Percentiles rank a stretch among this genome's conserved stretches.
These are phyloP conservation scores for Monochamus alternatus DNA, from an alignment of 2,888 invertebrate species.

Conservation along the genomic window DNA sequence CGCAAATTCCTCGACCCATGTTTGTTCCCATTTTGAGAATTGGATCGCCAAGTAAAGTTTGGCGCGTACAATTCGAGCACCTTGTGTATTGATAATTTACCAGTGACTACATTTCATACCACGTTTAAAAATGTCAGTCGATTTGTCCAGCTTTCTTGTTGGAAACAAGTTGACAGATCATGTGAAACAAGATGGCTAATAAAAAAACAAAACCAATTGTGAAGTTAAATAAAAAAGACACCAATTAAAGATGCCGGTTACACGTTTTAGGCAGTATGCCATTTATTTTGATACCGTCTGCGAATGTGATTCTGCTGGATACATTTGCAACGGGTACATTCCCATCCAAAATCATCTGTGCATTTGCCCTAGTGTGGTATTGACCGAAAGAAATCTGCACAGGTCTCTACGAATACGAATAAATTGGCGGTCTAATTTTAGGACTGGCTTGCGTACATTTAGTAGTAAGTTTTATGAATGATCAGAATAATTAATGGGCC, in stretches of 20 bases:
- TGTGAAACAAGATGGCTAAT: slow-evolving; percentile 29
- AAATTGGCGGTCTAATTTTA: no score
- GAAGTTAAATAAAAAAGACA: slow-evolving; percentile 28
- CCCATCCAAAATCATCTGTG: neutral
- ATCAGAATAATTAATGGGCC: no score
- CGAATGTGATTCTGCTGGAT: slow-evolving; percentile 26
- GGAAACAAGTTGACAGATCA: slow-evolving; percentile 24
- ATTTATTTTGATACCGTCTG: slow-evolving; percentile 43
- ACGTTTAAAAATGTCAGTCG: neutral
- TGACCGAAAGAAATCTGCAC: no score
- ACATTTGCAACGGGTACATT: slow-evolving; percentile 20
- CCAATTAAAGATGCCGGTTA: slow-evolving; percentile 29
- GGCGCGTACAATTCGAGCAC: no score
- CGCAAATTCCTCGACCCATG: no score
- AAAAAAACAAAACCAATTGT: slow-evolving; percentile 27
- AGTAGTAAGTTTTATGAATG: no score
- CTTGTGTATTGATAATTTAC: no score
- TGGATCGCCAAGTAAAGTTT: no score
- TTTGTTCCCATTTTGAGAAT: no score
- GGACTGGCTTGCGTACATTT: no score
- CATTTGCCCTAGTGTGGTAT: neutral
- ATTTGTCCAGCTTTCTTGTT: neutral
- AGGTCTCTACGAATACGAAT: no score
- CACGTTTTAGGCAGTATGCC: slow-evolving; percentile 28
- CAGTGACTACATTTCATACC: neutral